Evolutionary conservation across 2,888 invertebrate species (phyloP), one percentile per base, ranked within the genome.

Genomic region (Andrena trimmerana): DNA sequence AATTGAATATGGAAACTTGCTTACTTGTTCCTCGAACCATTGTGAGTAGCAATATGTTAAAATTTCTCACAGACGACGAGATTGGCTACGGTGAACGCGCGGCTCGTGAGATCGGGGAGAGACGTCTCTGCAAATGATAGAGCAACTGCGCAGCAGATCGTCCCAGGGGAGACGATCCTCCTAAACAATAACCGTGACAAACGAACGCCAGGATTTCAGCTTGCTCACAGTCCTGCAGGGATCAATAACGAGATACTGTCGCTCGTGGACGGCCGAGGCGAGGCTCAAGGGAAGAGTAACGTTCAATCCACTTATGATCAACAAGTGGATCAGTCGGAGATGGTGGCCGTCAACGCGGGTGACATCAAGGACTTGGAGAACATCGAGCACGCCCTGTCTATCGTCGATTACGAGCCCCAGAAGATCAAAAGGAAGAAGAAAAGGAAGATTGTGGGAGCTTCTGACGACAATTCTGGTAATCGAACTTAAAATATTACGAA

Each of bases 401-500:
- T 89, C 4, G 80, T 89, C 0, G 88, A 84, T 13, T 93, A 92
- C 77, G 93, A 93, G 52, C 90, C 93, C 0, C 89, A 91, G 71
- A 91, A 90, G 63, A 87, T 92, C 65, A 68, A 57, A 0, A 33
- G 29, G 8, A 84, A 69, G 24, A 68, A 16, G 1, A 85, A 77
- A 24, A 6, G 66, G 13, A 86, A 48, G 20, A 73, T 29, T 4
- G 20, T 3, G 5, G 29, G 24, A 24, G 4, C 20, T 27, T 33
- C 42, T 8, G 62, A 10, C 31, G 7, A 33, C 6, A 16, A 54
- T 29, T 16, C 57, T 4, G 77, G 83, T 82, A 59, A 71, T 48
- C 48, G 48, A 59, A 31, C 2, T 59, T 1, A 8, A 31, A 48
- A 24, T 67, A 20, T 36, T 1, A 10, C 10, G 42, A 29, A 4